A percentile compares a stretch with the other conserved stretches of the same genome.
Conservation (phyloP, 2,113 vertebrate genomes). For the Mustelus asterias region DNA sequence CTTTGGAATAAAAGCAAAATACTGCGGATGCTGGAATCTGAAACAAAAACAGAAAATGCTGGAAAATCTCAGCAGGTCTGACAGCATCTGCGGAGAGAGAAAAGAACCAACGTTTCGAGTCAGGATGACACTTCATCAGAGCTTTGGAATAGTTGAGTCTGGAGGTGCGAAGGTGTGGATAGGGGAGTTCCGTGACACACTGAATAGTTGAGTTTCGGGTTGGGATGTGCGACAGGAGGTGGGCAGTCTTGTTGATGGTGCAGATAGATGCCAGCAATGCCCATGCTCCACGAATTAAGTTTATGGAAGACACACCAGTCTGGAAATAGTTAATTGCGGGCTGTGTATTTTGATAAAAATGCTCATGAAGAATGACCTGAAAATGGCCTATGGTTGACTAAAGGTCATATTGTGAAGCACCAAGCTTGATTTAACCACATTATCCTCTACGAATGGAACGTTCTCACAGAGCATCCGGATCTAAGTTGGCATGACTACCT, state of each 20-base stretch:
- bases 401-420: neutral
- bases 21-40: neutral
- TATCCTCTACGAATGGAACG: neutral
- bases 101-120: too few relatives aligned
- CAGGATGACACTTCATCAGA: too few relatives aligned
- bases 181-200: too few relatives aligned
- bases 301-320: neutral
- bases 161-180: too few relatives aligned
- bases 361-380: neutral
- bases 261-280: neutral
- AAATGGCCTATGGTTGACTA: neutral
- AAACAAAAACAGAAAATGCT: neutral
- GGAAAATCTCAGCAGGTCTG: too few relatives aligned
- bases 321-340: neutral
- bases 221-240: neutral
- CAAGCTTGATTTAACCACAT: neutral
- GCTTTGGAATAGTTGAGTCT: too few relatives aligned
- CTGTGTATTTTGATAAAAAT: neutral
- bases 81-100: too few relatives aligned
- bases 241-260: neutral
- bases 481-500: neutral
- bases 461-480: neutral
- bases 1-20: neutral
- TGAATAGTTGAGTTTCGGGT: too few relatives aligned
- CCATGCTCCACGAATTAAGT: neutral